Evolutionary conservation across 2,797 vertebrate genomes (phyloP).

Genomic region (Gymnodraco acuticeps): DNA sequence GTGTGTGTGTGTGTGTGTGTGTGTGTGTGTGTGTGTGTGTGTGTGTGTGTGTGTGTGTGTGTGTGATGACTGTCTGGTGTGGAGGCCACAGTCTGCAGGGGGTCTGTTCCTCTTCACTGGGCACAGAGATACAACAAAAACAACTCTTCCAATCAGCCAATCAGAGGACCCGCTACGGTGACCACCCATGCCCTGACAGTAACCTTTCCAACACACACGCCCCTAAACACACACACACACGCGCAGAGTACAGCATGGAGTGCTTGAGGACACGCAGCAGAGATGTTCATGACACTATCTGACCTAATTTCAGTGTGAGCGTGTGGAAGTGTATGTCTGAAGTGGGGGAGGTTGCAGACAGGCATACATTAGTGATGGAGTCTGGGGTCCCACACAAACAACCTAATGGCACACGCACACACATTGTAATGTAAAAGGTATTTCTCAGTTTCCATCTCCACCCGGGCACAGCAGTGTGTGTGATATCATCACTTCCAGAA

Average conservation of each 20-base stretch:
- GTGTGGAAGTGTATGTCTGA: constrained; percentile 39
- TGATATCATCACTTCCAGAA: constrained; percentile 45
- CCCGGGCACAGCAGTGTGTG: constrained; percentile 9
- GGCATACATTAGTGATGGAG: constrained; percentile 74
- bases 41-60: constrained; percentile 25
- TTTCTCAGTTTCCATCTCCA: constrained; percentile 7
- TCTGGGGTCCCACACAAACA: constrained; percentile 35
- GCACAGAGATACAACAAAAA: constrained; percentile 69
- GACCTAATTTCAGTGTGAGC: constrained; percentile 69
- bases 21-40: constrained; percentile 24
- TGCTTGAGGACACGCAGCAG: constrained; percentile 59
- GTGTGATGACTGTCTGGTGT: constrained; percentile 65
- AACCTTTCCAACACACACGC: constrained; percentile 51
- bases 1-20: constrained; percentile 16
- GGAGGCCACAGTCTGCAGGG: constrained; percentile 67
- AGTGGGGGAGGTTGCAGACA: constrained; percentile 67
- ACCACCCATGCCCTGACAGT: constrained; percentile 61
- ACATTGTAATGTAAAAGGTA: constrained; percentile 15
- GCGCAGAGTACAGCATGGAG: constrained; percentile 26
- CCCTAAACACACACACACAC: constrained; percentile 1
- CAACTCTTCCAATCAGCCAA: constrained; percentile 68
- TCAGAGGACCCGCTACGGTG: constrained; percentile 53
- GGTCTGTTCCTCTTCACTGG: constrained; percentile 77
- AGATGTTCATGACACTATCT: constrained; percentile 62
- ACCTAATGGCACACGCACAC: constrained; percentile 33